phyloP scores from a whole-genome alignment of 2,113 vertebrate genomes.

The Dascyllus trimaculatus region DNA sequence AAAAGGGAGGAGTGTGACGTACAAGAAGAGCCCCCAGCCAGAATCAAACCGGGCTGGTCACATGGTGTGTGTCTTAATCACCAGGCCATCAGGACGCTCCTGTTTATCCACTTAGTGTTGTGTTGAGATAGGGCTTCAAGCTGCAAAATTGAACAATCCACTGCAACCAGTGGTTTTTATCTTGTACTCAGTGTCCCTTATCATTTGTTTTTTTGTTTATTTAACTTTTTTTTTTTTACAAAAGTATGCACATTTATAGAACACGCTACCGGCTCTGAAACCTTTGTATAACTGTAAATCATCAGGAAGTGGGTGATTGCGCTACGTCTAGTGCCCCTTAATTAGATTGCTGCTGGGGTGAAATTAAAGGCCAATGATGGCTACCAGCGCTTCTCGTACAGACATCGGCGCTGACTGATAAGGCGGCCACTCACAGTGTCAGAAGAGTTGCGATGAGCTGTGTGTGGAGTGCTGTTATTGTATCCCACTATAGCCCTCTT shows the following conservation, averaged over 20 bases:
- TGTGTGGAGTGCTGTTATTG: slow-evolving; percentile 54
- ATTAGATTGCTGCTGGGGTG: slow-evolving; percentile 73
- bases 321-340: slow-evolving; percentile 70
- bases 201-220: background rate
- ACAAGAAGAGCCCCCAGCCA: no score
- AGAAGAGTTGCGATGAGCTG: slow-evolving; percentile 36
- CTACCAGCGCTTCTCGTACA: slow-evolving; percentile 60
- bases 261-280: slow-evolving; percentile 42
- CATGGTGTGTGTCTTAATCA: background rate
- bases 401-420: slow-evolving; percentile 56
- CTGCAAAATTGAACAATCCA: no score
- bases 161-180: no score
- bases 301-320: slow-evolving; percentile 65
- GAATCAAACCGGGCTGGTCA: background rate
- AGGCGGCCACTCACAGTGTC: slow-evolving; percentile 49
- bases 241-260: background rate
- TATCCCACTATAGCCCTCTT: slow-evolving; percentile 37
- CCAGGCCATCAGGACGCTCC: no score
- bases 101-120: background rate
- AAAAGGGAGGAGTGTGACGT: no score
- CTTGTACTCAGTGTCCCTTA: no score
- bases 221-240: background rate
- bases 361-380: slow-evolving; percentile 69
- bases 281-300: slow-evolving; percentile 65
- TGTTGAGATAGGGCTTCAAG: no score